phyloP scores from a whole-genome alignment of 2,888 invertebrate genomes.

The Drosophila hamatofila region DNA sequence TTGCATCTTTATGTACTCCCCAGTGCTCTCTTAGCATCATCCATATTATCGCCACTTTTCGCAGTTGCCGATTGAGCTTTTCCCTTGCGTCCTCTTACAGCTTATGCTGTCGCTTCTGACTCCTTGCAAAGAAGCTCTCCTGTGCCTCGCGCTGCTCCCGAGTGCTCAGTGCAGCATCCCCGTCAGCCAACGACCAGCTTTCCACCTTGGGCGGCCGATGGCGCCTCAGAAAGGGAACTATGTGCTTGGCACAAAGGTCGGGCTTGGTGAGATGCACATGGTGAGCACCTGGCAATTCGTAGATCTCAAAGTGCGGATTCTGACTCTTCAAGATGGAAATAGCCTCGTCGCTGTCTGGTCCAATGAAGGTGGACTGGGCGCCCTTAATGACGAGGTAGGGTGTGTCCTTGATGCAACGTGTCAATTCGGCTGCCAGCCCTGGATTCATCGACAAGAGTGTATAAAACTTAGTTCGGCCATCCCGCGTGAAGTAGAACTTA shows the following conservation, averaged over 20 bases:
- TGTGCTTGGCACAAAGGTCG: constrained; percentile 86
- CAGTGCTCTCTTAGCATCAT: neutral
- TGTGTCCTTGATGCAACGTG: constrained; percentile 85
- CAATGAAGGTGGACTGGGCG: constrained; percentile 86
- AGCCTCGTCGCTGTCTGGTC: constrained; percentile 86
- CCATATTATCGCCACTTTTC: constrained; percentile 8
- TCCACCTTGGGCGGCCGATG: constrained; percentile 49
- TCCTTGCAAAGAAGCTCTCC: constrained; percentile 26
- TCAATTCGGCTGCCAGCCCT: constrained; percentile 86
- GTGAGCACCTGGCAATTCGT: constrained; percentile 89
- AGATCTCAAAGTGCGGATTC: constrained; percentile 87
- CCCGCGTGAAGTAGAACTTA: constrained; percentile 86
- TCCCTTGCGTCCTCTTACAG: constrained; percentile 8
- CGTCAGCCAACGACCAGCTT: constrained; percentile 41
- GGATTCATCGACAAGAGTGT: constrained; percentile 27
- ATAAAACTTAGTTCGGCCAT: constrained; percentile 69
- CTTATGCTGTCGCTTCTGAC: constrained; percentile 16
- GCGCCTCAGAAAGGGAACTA: constrained; percentile 63
- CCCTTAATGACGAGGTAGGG: constrained; percentile 89
- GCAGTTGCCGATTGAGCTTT: constrained; percentile 3
- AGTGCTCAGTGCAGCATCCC: constrained; percentile 13
- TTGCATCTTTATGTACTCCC: neutral
- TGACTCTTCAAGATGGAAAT: constrained; percentile 87
- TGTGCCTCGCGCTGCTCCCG: constrained; percentile 22
- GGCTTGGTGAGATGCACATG: constrained; percentile 90